Evolutionary conservation across 2,113 vertebrate genomes (phyloP), one percentile per base, ranked within the genome.

Genomic region (Syrmaticus mikado): DNA sequence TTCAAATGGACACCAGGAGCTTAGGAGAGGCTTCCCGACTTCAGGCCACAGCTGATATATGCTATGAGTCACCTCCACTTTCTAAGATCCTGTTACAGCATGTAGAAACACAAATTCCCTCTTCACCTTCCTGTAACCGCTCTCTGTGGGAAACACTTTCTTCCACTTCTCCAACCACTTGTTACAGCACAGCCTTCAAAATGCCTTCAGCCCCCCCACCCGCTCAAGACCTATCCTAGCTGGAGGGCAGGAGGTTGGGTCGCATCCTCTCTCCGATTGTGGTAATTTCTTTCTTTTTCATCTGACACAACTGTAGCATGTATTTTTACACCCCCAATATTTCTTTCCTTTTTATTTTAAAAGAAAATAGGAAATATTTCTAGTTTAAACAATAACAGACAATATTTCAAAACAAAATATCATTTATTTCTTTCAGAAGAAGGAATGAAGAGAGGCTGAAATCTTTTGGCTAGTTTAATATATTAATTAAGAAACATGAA

Each of bases 101-200:
- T 52, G 73, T 36, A 77, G 27, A 48, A 40, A 40, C 1, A 2
- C 0, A 0, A 36, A 16, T 30, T 68, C 80, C 55, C 32, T 6
- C 28, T 19, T 43, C 22, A 24, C 2, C 1, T 78, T 70, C 38
- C n/a, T 78, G 16, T 40, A 64, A 43, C 6, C 38, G 38, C 5
- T 17, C 86, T 82, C 28, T 65, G 22, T 2, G 32, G n/a, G 28
- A 89, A 86, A 52, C 8, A 22, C 6, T 61, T 57, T 36, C 38
- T 65, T 64, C 61, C 24, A 21, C 11, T 71, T 64, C 7, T 58
- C 6, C 48, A 46, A 5, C 3, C 32, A 4, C 8, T 57, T 32
- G 2, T 32, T 50, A 17, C 28, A 73, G 24, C 25, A 28, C 50
- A 28, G 22, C 11, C 65, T 86, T 41, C 78, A 30, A 60, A 72